Percentiles rank a stretch among this genome's conserved stretches.
These are phyloP conservation scores for Phasia obesa DNA, from an alignment of 2,888 invertebrate species.

Conservation along the genomic window DNA sequence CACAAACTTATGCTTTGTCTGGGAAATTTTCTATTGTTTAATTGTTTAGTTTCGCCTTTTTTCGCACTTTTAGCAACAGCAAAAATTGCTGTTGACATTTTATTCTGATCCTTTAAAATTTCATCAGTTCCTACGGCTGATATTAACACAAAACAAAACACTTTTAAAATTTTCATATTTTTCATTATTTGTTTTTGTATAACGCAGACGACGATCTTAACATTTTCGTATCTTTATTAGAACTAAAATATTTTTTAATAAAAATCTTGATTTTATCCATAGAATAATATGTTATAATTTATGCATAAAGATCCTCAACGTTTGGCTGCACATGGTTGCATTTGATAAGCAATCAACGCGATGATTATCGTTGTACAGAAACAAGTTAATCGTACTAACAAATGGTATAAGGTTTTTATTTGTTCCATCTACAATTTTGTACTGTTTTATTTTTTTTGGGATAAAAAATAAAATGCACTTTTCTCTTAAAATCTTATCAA, in stretches of 20 bases:
- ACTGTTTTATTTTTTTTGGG: slow-evolving; percentile 7
- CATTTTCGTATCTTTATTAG: slow-evolving; percentile 46
- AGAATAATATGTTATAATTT: slow-evolving; percentile 50
- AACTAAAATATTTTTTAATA: slow-evolving; percentile 49
- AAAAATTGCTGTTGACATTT: background rate
- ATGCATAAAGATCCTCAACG: slow-evolving; percentile 58
- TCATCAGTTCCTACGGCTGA: background rate
- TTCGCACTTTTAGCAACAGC: background rate
- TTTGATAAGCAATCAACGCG: slow-evolving; percentile 35
- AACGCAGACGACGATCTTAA: slow-evolving; percentile 34
- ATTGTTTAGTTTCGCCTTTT: background rate
- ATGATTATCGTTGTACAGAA: slow-evolving; percentile 1
- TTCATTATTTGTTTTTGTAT: slow-evolving; percentile 21
- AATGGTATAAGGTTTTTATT: background rate
- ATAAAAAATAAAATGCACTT: too few relatives aligned
- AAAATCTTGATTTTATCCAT: slow-evolving; percentile 13
- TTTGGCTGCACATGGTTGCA: slow-evolving; percentile 67
- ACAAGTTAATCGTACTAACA: slow-evolving; percentile 1
- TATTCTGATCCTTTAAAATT: background rate
- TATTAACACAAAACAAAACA: slow-evolving; percentile 8
- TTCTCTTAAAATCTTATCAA: too few relatives aligned
- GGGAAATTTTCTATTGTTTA: slow-evolving; percentile 49
- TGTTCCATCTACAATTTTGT: slow-evolving; percentile 12
- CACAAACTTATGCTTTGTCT: slow-evolving; percentile 68
- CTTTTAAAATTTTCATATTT: slow-evolving; percentile 16